These are phyloP conservation scores for Agrypnia vestita DNA, from an alignment of 1,140 invertebrate species.

Conservation along the genomic window DNA sequence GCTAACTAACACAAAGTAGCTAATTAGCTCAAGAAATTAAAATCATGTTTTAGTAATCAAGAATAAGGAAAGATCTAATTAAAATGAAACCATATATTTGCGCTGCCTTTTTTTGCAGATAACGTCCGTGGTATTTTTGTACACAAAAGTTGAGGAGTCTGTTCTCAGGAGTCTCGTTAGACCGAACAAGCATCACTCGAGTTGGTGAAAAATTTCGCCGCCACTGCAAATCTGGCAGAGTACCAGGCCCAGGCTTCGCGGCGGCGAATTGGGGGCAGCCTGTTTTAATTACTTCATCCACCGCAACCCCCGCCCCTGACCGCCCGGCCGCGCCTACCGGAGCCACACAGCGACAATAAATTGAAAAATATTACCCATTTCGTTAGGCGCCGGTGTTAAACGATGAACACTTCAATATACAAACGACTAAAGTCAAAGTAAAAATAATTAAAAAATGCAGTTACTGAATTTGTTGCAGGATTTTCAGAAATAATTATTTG, in stretches of 20 bases:
- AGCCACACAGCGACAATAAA: constrained; percentile 51
- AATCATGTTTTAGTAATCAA: too few species aligned
- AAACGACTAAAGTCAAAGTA: too few species aligned
- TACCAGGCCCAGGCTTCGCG: constrained; percentile 2
- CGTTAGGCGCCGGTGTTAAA: constrained; percentile 51
- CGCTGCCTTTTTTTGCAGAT: too few species aligned
- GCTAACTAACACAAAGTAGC: too few species aligned
- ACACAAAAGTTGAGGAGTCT: not conserved
- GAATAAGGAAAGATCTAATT: not conserved
- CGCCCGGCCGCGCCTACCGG: not conserved
- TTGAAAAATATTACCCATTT: constrained; percentile 59
- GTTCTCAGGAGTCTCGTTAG: too few species aligned
- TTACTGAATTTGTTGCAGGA: not conserved
- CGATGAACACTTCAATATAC: not conserved
- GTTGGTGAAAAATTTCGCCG: constrained; percentile 24
- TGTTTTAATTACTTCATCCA: constrained; percentile 58
- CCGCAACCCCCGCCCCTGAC: constrained; percentile 25
- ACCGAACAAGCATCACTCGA: constrained; percentile 12
- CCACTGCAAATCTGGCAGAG: constrained; percentile 37
- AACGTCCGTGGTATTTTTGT: not conserved
- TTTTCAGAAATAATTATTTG: too few species aligned
- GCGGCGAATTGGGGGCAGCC: constrained; percentile 35
- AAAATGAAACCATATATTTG: not conserved
- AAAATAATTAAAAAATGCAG: not conserved
- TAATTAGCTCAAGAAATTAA: too few species aligned